Conservation (phyloP, 1,140 invertebrate genomes). For the Drosophila parabipectinata region DNA sequence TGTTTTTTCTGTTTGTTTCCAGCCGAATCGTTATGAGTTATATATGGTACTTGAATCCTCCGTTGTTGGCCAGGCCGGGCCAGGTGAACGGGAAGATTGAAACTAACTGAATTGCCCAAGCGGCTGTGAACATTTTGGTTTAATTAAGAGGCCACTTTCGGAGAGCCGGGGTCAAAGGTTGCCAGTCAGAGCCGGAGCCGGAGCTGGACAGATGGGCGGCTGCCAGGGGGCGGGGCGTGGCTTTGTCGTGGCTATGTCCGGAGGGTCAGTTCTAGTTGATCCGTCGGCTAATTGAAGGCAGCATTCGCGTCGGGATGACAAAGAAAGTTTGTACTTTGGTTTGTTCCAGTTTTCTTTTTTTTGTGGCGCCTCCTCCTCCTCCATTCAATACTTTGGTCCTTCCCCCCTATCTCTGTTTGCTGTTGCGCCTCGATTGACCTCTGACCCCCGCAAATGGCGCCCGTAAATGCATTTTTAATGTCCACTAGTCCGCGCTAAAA, state of each 20-base stretch:
- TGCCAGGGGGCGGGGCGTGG: not conserved
- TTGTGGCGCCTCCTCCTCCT: not conserved
- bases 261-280: constrained; percentile 17
- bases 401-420: not conserved
- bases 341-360: not conserved
- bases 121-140: constrained; percentile 54
- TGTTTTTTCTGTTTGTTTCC: constrained; percentile 7
- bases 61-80: not conserved
- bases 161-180: constrained; percentile 4
- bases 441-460: constrained; percentile 12
- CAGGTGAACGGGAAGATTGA: constrained; percentile 40
- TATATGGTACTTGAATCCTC: constrained; percentile 23
- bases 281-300: constrained; percentile 44
- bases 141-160: constrained; percentile 38
- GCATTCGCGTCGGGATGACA: constrained; percentile 23
- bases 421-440: constrained; percentile 6
- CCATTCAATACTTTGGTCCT: not conserved
- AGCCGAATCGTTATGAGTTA: constrained; percentile 49
- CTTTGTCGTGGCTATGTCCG: not conserved
- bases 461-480: constrained; percentile 59
- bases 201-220: not conserved
- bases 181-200: not conserved
- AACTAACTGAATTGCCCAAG: constrained; percentile 51
- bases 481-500: constrained; percentile 39
- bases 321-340: constrained; percentile 2